Conservation (phyloP, 2,888 invertebrate species). For the Agelastica alni region DNA sequence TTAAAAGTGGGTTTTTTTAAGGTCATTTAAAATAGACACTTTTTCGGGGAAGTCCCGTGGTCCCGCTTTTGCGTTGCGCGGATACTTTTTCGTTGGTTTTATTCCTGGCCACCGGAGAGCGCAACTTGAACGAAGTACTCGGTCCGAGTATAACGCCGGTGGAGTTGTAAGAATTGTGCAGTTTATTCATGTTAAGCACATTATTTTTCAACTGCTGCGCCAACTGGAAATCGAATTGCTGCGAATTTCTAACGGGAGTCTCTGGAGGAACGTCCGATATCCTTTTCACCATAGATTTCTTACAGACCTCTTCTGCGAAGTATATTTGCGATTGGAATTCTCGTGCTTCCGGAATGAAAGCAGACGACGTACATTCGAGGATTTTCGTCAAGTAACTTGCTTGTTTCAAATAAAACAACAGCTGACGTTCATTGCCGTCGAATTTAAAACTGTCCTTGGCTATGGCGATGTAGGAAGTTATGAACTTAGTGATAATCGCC, state of each 20-base stretch:
- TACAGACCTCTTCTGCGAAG: slow-evolving; percentile 30
- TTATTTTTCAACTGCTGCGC: slow-evolving; percentile 33
- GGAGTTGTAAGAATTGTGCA: slow-evolving; percentile 26
- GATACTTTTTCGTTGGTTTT: slow-evolving; percentile 6
- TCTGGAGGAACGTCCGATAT: slow-evolving; percentile 28
- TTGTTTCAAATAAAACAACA: slow-evolving; percentile 71
- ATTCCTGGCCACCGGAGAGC: not conserved
- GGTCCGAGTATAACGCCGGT: not conserved
- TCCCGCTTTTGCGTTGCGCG: not conserved
- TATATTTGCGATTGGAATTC: slow-evolving; percentile 30
- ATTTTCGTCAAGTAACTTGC: slow-evolving; percentile 68
- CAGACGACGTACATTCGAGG: slow-evolving; percentile 61
- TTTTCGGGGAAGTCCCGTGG: not conserved
- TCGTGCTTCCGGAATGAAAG: slow-evolving; percentile 57
- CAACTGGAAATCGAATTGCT: slow-evolving; percentile 30
- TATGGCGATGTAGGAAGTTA: slow-evolving; percentile 73
- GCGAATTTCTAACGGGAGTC: slow-evolving; percentile 37
- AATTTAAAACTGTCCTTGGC: slow-evolving; percentile 67
- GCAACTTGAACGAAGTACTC: slow-evolving; percentile 2
- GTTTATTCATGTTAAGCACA: slow-evolving; percentile 30
- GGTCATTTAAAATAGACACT: too few species aligned
- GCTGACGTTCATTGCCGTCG: slow-evolving; percentile 62
- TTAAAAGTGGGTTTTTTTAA: too few species aligned
- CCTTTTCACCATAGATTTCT: slow-evolving; percentile 21
- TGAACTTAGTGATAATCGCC: slow-evolving; percentile 69